Conservation (phyloP, 2,113 vertebrate genomes). For the Rostratula benghalensis region DNA sequence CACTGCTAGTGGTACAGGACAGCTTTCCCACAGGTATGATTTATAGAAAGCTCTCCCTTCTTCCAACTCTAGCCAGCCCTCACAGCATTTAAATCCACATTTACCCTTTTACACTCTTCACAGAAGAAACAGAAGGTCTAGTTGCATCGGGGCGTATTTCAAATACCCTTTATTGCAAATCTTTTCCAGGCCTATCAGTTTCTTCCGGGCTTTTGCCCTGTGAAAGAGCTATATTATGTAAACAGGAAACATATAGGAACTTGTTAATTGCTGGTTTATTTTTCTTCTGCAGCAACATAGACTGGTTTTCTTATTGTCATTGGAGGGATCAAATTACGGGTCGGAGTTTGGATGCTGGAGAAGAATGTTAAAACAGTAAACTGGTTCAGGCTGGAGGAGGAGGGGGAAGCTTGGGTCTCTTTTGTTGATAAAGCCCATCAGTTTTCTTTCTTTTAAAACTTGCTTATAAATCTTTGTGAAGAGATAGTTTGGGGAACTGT, state of each 20-base stretch:
- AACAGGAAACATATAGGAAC: slow-evolving; percentile 64
- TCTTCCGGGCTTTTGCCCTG: slow-evolving; percentile 7
- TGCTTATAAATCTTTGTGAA: not conserved
- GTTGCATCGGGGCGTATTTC: not conserved
- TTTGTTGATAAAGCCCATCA: not conserved
- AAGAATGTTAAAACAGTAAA: not conserved
- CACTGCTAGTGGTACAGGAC: not conserved
- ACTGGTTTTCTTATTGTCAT: slow-evolving; percentile 46
- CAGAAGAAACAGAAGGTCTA: not conserved
- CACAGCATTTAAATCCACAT: not conserved
- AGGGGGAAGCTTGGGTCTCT: fast-evolving
- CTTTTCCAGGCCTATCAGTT: slow-evolving; percentile 45
- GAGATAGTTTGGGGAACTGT: not conserved
- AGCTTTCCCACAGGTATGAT: not conserved
- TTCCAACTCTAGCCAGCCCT: not conserved
- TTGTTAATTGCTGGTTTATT: slow-evolving; percentile 62
- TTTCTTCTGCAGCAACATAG: slow-evolving; percentile 36
- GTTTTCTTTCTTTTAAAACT: not conserved
- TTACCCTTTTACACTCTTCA: not conserved
- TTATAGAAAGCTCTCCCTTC: not conserved
- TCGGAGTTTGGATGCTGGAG: not conserved
- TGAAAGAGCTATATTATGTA: not conserved
- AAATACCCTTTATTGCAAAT: not conserved
- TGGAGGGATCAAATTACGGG: not conserved
- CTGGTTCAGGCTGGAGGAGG: not conserved